Evolutionary conservation across 2,797 vertebrate genomes (phyloP).

Genomic region (Dallia pectoralis): DNA sequence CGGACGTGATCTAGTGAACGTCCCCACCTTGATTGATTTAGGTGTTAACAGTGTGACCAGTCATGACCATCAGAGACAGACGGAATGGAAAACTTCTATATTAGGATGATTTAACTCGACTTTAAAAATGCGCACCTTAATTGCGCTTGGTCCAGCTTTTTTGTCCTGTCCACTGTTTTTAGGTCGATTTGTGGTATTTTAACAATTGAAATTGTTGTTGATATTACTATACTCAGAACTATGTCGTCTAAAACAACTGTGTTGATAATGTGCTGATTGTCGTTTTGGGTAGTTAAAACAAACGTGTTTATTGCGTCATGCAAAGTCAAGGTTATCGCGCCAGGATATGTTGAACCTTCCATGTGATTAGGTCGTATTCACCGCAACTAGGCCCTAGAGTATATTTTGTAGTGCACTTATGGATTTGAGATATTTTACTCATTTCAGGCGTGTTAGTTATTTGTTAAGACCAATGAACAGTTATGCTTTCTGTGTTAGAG

Average conservation of each 20-base stretch:
- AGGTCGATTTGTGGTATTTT: not conserved
- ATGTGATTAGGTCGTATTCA: no score
- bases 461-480: no score
- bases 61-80: not conserved
- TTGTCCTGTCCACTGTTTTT: not conserved
- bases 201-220: not conserved
- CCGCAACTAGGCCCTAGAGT: not conserved
- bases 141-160: not conserved
- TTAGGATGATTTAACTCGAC: not conserved
- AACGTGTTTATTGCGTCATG: slow-evolving; percentile 18
- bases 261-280: not conserved
- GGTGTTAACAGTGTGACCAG: not conserved
- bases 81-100: not conserved
- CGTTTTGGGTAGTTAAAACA: not conserved
- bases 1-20: slow-evolving; percentile 48
- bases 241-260: not conserved
- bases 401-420: not conserved
- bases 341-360: not conserved
- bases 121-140: not conserved
- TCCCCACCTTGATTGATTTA: not conserved
- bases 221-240: not conserved
- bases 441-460: no score
- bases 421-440: not conserved
- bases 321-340: slow-evolving; percentile 11
- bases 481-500: no score